Percentiles rank a stretch among this genome's conserved stretches.
Evolutionary conservation across 1,140 invertebrate species (phyloP).

Genomic region (Elysia chlorotica): DNA sequence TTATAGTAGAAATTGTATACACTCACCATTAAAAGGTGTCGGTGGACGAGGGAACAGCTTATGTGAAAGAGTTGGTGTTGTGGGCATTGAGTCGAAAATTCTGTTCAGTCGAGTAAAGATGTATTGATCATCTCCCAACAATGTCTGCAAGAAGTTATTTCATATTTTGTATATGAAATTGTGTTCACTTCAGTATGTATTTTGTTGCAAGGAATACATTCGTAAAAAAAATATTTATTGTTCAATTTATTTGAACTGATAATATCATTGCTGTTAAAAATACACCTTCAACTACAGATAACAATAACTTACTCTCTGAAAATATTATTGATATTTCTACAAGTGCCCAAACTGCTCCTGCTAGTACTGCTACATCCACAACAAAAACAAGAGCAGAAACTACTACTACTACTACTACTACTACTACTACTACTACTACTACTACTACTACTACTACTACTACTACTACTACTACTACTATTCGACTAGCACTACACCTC

Average conservation of each 20-base stretch:
- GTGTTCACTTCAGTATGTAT: too few relatives aligned
- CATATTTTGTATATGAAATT: too few relatives aligned
- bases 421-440: constrained; percentile 9
- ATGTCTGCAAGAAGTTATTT: too few relatives aligned
- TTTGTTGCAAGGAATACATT: too few relatives aligned
- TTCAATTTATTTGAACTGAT: too few relatives aligned
- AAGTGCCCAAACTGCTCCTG: neutral
- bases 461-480: constrained; percentile 9
- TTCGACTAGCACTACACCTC: too few relatives aligned
- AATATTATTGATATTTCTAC: neutral
- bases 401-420: constrained; percentile 9
- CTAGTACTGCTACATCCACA: neutral
- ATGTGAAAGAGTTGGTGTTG: constrained; percentile 46
- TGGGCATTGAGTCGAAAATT: constrained; percentile 58
- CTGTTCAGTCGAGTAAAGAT: constrained; percentile 60
- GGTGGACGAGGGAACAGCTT: constrained; percentile 57
- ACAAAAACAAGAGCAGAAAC: neutral
- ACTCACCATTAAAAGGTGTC: constrained; percentile 55
- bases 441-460: constrained; percentile 9
- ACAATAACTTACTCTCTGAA: too few relatives aligned
- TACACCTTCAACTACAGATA: too few relatives aligned
- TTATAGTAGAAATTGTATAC: neutral
- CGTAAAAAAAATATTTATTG: too few relatives aligned
- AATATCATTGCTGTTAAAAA: too few relatives aligned
- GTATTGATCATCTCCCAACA: constrained; percentile 62